These are phyloP conservation scores for Camponotus vicinus DNA, from an alignment of 1,140 invertebrate species.

Conservation along the genomic window DNA sequence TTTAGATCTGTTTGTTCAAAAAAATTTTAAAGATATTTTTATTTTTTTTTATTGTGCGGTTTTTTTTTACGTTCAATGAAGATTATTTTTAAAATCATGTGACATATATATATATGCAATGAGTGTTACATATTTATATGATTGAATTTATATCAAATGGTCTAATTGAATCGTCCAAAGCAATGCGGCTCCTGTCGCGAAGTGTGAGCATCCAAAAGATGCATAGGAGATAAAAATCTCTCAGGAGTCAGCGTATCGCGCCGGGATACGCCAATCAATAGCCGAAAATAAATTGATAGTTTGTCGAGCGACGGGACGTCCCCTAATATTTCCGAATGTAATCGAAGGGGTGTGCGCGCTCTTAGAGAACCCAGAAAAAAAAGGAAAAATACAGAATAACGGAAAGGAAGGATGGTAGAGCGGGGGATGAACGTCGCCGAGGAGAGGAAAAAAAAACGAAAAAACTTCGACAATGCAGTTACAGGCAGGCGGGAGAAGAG, in stretches of 20 bases:
- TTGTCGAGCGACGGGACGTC: slow-evolving; percentile 85
- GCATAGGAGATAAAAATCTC: slow-evolving; percentile 56
- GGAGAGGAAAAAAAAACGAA: slow-evolving; percentile 69
- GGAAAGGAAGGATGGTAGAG: slow-evolving; percentile 44
- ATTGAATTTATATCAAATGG: background rate
- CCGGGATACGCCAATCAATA: slow-evolving; percentile 78
- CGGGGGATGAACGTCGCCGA: slow-evolving; percentile 44
- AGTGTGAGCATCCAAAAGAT: background rate
- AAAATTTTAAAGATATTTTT: background rate
- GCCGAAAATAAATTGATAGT: slow-evolving; percentile 86
- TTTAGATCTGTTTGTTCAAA: background rate
- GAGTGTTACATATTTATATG: background rate
- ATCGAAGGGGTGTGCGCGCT: slow-evolving; percentile 85
- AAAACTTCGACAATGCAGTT: slow-evolving; percentile 83
- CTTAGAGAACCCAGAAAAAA: slow-evolving; percentile 65
- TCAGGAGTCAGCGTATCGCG: slow-evolving; percentile 72
- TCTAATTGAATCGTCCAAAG: background rate
- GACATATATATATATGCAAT: background rate
- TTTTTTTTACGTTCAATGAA: background rate
- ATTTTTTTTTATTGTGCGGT: too few relatives aligned
- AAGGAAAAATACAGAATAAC: slow-evolving; percentile 72
- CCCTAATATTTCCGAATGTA: slow-evolving; percentile 87
- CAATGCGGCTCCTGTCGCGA: background rate
- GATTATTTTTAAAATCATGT: background rate
- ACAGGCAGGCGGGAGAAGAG: slow-evolving; percentile 64